phyloP scores from a whole-genome alignment of 2,888 invertebrate genomes.

The Cremastinae sp. region DNA sequence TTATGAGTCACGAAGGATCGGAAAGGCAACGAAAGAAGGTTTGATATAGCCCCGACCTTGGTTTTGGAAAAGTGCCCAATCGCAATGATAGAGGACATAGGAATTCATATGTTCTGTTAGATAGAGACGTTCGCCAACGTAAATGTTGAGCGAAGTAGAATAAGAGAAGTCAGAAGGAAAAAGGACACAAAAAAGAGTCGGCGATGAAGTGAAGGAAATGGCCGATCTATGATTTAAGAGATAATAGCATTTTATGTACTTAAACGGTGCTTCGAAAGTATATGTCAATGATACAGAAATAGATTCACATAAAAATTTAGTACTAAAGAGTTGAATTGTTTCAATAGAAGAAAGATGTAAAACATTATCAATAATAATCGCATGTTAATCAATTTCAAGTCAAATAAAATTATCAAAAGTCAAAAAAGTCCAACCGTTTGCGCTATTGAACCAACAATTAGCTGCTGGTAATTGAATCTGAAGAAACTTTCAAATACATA shows the following conservation, averaged over 20 bases:
- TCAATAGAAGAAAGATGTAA: no score
- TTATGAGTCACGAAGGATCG: constrained; percentile 27
- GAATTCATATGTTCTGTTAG: constrained; percentile 21
- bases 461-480: no score
- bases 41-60: constrained; percentile 32
- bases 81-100: constrained; percentile 27
- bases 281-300: no score
- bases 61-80: constrained; percentile 54
- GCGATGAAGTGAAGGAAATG: constrained; percentile 45
- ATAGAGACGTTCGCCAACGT: constrained; percentile 24
- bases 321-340: no score
- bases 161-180: constrained; percentile 43
- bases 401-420: no score
- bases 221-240: constrained; percentile 39
- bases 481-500: no score
- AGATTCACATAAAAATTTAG: no score
- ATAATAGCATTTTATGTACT: constrained; percentile 30
- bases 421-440: no score
- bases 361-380: no score
- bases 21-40: constrained; percentile 28
- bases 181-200: constrained; percentile 51
- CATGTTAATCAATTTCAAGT: no score
- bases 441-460: no score
- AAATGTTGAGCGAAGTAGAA: constrained; percentile 47
- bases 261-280: not conserved